Conservation (phyloP, 2,113 vertebrate species). For the Pteropus alecto region DNA sequence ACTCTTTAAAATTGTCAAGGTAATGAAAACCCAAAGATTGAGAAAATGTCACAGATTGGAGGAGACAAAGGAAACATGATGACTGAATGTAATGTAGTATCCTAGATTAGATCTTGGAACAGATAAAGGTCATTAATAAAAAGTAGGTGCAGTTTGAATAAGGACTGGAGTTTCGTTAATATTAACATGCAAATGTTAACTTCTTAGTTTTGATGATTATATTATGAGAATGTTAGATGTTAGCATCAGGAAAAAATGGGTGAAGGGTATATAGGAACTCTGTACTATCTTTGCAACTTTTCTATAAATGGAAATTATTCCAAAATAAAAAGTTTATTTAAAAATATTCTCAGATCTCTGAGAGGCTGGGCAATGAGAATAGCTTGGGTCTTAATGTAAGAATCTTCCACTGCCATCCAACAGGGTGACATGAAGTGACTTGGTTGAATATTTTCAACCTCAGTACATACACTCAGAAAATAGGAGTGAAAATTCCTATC, state of each 20-base stretch:
- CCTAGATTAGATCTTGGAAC: not conserved
- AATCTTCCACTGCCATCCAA: not conserved
- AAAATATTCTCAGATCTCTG: not conserved
- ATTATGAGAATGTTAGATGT: not conserved
- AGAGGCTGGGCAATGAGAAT: not conserved
- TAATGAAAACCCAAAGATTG: not conserved
- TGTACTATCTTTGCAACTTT: not conserved
- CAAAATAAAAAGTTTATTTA: not conserved
- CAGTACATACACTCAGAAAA: not conserved
- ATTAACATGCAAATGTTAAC: not conserved
- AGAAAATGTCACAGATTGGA: not conserved
- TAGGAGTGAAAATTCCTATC: not conserved
- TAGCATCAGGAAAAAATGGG: not conserved
- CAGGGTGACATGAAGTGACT: not conserved
- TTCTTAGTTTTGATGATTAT: not conserved
- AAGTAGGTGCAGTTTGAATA: not conserved
- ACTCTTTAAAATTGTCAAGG: not conserved
- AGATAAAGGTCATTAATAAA: not conserved
- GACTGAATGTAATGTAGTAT: not conserved
- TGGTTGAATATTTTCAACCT: not conserved
- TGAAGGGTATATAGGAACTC: not conserved
- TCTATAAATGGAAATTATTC: not conserved
- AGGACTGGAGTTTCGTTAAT: not conserved
- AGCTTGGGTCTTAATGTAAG: not conserved
- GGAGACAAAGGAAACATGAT: not conserved